These are phyloP conservation scores for Zaprionus kolodkinae DNA, from an alignment of 1,140 invertebrate species.

Conservation along the genomic window DNA sequence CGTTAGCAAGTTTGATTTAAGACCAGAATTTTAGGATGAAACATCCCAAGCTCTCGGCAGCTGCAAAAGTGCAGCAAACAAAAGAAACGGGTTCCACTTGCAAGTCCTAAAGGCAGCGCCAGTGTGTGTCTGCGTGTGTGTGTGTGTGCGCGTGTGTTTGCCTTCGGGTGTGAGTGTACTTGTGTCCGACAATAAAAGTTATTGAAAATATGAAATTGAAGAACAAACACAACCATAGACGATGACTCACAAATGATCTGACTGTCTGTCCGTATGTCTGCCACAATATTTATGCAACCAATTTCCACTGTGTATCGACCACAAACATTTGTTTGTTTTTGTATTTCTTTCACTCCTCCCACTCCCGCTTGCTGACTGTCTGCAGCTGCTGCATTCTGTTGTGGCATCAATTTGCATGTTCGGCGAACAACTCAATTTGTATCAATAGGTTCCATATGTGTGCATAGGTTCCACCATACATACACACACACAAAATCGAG, in stretches of 20 bases:
- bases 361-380: constrained; percentile 3
- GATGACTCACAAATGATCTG: constrained; percentile 63
- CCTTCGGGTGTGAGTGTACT: neutral
- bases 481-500: constrained; percentile 4
- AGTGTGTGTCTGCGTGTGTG: constrained; percentile 22
- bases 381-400: neutral
- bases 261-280: constrained; percentile 5
- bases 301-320: constrained; percentile 57
- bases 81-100: constrained; percentile 69
- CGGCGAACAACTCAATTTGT: constrained; percentile 69
- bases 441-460: constrained; percentile 13
- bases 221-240: constrained; percentile 28
- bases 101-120: constrained; percentile 43
- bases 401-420: constrained; percentile 56
- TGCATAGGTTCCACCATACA: constrained; percentile 12
- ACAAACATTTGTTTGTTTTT: constrained; percentile 71
- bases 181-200: constrained; percentile 34
- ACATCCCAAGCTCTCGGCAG: constrained; percentile 46
- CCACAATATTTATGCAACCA: constrained; percentile 70
- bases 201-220: constrained; percentile 51
- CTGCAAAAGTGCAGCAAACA: constrained; percentile 71
- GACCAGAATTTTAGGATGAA: constrained; percentile 59
- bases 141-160: constrained; percentile 9
- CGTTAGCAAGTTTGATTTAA: constrained; percentile 51
- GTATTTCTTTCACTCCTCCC: neutral